Base-by-base conservation (phyloP, 1,140 invertebrate genomes). In the Bombus polaris region DNA sequence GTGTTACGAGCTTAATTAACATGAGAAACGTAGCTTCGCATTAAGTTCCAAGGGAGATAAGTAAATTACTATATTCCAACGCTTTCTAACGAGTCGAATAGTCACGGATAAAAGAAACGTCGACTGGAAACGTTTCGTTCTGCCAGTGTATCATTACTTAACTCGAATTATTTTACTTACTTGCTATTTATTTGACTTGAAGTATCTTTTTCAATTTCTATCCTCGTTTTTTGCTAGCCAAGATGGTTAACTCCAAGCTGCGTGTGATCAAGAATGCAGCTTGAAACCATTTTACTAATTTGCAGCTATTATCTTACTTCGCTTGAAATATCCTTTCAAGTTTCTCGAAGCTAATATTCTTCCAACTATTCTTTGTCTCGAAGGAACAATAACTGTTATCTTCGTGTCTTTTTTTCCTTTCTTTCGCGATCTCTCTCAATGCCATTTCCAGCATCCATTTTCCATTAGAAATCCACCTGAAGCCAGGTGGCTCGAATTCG, bases 1-100 rank as follows among this genome's bases (percentile, higher is more conserved):
- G 22, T 44, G 42, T 72, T 59, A 57, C 62, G 10, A 39, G 73
- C 32, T 88, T 76, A 89, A 89, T 89, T 89, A 88, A 37, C 57
- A 62, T 22, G 44, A 66, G 87, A 81, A 78, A 78, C 39, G 44
- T 44, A 32, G 65, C 15, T 2, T 5, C 13, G 44, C 37, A 28
- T 35, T 28, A 70, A 18, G 12, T 59, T 13, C 39, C 37, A 39
- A 37, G 12, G 25, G 13, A 42, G 44, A 83, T 53, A 28, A 47
- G 35, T 68, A 76, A 75, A 66, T 83, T 76, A 32, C 77, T 68
- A 32, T 42, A 35, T 35, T 25, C 32, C 1, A n/a, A 44, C 62
- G 39, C 18, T 66, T 78, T 78, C 32, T 15, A 76, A 57, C 39
- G 37, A 9, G 39, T 37, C n/a, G 47, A 53, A 22, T 53, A 22